Conservation (phyloP, 2,113 vertebrate species). For the Sinocyclocheilus anshuiensis region DNA sequence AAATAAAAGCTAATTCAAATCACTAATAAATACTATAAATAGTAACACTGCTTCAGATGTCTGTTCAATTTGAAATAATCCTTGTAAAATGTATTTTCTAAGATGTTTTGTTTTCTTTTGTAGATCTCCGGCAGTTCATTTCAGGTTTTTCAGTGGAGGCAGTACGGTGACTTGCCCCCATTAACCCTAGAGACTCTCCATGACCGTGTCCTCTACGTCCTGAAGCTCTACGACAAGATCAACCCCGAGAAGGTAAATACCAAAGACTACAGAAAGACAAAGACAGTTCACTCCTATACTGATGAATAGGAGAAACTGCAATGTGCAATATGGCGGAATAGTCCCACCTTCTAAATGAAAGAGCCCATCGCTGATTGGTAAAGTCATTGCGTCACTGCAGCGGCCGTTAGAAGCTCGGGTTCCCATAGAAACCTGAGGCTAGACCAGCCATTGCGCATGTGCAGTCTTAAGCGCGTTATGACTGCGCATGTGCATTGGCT, state of each 20-base stretch:
- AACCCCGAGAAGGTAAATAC: constrained; percentile 85
- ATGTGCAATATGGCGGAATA: too few species aligned
- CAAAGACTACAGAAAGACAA: too few species aligned
- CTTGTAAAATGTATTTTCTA: background rate
- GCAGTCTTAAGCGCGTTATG: too few species aligned
- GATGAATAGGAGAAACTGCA: too few species aligned
- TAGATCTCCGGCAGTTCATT: constrained; percentile 9
- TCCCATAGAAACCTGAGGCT: too few species aligned
- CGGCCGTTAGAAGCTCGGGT: too few species aligned
- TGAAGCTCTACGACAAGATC: constrained; percentile 96
- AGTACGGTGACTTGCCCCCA: constrained; percentile 83
- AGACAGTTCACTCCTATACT: too few species aligned
- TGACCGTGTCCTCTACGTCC: constrained; percentile 90
- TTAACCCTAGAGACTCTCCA: constrained; percentile 84
- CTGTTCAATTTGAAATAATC: background rate
- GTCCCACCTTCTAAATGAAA: too few species aligned
- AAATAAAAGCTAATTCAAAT: background rate
- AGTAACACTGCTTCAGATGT: background rate
- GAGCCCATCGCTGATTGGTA: too few species aligned
- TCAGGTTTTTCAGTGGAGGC: constrained; percentile 63
- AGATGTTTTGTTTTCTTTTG: background rate
- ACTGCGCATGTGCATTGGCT: too few species aligned
- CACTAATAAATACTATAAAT: background rate
- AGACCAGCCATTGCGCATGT: too few species aligned
- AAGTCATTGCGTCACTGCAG: too few species aligned